phyloP scores from a whole-genome alignment of 2,797 vertebrate species.

The Mus minutoides region DNA sequence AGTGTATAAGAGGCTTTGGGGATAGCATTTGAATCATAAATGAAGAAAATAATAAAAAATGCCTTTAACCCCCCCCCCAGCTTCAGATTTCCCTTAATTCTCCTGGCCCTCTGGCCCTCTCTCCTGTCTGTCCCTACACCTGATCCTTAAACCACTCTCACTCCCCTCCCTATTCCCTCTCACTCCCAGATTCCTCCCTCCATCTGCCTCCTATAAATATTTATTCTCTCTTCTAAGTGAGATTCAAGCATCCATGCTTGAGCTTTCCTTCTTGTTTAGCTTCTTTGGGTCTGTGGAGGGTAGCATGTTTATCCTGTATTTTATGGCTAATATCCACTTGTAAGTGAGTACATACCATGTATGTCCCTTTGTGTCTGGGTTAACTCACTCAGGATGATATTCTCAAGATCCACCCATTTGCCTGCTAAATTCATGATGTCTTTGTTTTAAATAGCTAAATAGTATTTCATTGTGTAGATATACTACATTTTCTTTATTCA shows the following conservation, averaged over 20 bases:
- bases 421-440: neutral
- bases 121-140: neutral
- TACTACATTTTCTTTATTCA: neutral
- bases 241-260: neutral
- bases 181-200: neutral
- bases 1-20: too few species aligned
- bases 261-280: neutral
- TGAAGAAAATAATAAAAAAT: too few species aligned
- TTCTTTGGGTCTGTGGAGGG: neutral
- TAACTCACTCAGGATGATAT: neutral
- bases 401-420: neutral
- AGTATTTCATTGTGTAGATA: neutral
- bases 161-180: neutral
- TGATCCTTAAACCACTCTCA: neutral
- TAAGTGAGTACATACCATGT: neutral
- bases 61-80: too few species aligned
- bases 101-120: neutral
- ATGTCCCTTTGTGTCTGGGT: neutral
- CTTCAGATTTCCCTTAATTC: too few species aligned
- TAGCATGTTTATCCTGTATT: neutral
- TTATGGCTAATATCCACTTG: neutral
- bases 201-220: neutral
- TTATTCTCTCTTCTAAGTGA: neutral
- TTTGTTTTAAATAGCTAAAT: neutral
- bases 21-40: too few species aligned